phyloP scores from a whole-genome alignment of 1,140 invertebrate genomes.

The Pseudomyrmex concolor region DNA sequence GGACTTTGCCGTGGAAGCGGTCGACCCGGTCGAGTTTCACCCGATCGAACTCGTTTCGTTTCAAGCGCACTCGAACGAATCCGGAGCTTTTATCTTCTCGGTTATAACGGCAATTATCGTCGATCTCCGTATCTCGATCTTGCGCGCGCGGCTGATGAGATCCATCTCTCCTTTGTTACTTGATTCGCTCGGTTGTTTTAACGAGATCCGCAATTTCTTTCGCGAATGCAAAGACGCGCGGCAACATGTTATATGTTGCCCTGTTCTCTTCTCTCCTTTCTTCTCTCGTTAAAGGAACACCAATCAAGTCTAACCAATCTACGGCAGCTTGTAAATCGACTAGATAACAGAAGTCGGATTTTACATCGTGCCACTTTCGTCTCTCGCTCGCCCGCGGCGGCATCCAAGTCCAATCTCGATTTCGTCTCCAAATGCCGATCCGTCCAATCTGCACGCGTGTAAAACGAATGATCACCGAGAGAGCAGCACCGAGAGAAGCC shows the following conservation, averaged over 20 bases:
- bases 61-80: slow-evolving; percentile 35
- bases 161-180: background rate
- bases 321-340: slow-evolving; percentile 29
- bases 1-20: slow-evolving; percentile 23
- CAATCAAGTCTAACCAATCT: slow-evolving; percentile 16
- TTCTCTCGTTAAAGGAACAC: background rate
- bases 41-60: slow-evolving; percentile 45
- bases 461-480: slow-evolving; percentile 54
- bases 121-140: slow-evolving; percentile 42
- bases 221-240: background rate
- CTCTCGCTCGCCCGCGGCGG: slow-evolving; percentile 39
- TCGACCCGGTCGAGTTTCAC: slow-evolving; percentile 40
- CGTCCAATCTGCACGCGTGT: slow-evolving; percentile 50
- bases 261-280: too few relatives aligned
- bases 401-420: slow-evolving; percentile 43
- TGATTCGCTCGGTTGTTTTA: background rate
- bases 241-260: background rate
- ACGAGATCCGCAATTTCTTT: background rate
- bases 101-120: slow-evolving; percentile 32
- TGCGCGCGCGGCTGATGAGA: background rate
- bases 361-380: slow-evolving; percentile 41
- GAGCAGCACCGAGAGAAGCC: slow-evolving; percentile 37
- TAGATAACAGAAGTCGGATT: slow-evolving; percentile 33
- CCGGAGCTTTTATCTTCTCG: slow-evolving; percentile 8
- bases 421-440: slow-evolving; percentile 59